Base-by-base conservation (phyloP, 2,113 vertebrate genomes). In the Pogonocichla stellata region DNA sequence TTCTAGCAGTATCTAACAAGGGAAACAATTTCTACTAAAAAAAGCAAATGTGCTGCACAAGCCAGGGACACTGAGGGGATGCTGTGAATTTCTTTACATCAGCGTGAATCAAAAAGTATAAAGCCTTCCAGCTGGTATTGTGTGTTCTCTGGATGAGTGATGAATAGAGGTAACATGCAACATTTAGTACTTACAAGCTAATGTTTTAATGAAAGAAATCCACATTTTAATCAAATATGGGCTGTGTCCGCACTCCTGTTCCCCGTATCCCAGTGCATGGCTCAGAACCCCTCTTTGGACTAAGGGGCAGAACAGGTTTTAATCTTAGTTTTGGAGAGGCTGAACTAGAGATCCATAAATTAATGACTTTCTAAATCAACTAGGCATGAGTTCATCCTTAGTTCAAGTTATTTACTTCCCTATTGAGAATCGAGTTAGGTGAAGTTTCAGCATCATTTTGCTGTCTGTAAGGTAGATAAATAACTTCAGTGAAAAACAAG, bases 1-100 rank as follows among this genome's bases (percentile, higher is more conserved):
- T 84, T 50, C 56, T 62, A 28, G 34, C 51, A 62, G 26, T 57
- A 12, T 29, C 82, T 73, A 57, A 72, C n/a, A 48, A 43, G 71
- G 45, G 54, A 69, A 61, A 34, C 0, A 0, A 57, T 92, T 80
- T 61, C 71, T 86, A 4, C 40, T 53, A 0, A 48, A 54, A 20
- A 25, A 53, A 25, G 28, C 19, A 43, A 82, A 82, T 33, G 54
- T 60, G 38, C 71, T 86, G 62, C 24, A 34, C 26, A 28, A n/a
- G 79, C 60, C 57, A 88, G 70, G 79, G 33, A 34, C 6, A 5
- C 24, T 11, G 61, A 74, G 56, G 66, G 38, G 51, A 11, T 67
- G 28, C 42, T 58, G 3, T 47, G 57, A 12, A 17, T 72, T 96
- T 85, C 48, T 79, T 72, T 12, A 4, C 28, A 36, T 33, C 66